phyloP scores from a whole-genome alignment of 2,797 vertebrate species.

The Agapornis canus region DNA sequence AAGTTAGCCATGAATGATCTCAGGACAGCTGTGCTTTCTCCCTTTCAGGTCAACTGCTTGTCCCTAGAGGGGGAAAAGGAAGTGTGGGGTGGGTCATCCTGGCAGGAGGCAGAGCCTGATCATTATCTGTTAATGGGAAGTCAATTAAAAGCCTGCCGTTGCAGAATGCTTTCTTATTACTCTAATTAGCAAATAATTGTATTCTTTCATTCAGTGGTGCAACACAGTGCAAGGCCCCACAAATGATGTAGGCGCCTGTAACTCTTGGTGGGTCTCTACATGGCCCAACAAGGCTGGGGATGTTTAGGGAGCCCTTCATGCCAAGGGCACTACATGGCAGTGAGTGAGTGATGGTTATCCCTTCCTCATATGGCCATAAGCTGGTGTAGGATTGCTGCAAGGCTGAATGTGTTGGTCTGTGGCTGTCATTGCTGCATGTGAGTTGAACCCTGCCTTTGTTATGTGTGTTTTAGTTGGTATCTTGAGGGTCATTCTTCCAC shows the following conservation, averaged over 20 bases:
- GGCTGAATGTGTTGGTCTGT: background rate
- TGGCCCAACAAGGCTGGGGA: fast-evolving
- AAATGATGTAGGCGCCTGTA: background rate
- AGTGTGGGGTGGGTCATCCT: background rate
- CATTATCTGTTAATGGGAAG: constrained; percentile 66
- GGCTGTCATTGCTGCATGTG: background rate
- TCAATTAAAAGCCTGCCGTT: constrained; percentile 68
- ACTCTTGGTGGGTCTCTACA: background rate
- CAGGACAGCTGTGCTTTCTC: constrained; percentile 8
- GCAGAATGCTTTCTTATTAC: constrained; percentile 64
- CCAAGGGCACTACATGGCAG: too few relatives aligned
- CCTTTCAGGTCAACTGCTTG: background rate
- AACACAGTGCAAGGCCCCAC: background rate
- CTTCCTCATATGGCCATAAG: background rate
- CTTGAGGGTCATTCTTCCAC: background rate
- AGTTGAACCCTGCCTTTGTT: background rate
- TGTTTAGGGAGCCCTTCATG: background rate
- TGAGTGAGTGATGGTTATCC: background rate
- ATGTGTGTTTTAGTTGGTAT: background rate
- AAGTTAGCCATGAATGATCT: background rate
- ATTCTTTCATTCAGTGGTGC: constrained; percentile 53
- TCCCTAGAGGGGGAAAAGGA: background rate
- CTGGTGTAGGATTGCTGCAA: fast-evolving
- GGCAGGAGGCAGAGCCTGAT: constrained; percentile 38
- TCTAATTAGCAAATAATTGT: constrained; percentile 69